Conservation (phyloP, 1,140 invertebrate genomes). For the Drosophila prosaltans region DNA sequence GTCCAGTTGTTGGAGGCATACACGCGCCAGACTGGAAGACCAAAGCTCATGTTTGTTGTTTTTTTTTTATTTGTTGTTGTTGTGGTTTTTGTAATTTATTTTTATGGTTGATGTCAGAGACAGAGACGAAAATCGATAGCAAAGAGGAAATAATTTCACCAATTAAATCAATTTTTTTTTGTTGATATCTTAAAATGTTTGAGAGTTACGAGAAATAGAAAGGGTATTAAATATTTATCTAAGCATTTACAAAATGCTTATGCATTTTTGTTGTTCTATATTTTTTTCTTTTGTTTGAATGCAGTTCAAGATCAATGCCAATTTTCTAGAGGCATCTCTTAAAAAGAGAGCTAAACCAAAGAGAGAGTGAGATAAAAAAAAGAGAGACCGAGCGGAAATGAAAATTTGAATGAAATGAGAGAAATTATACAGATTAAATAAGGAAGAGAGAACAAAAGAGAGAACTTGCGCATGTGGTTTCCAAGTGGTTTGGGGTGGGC, state of each 20-base stretch:
- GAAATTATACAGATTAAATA: not conserved
- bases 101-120: conserved; percentile 41
- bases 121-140: conserved; percentile 65
- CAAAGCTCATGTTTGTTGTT: conserved; percentile 52
- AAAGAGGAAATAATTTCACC: conserved; percentile 16
- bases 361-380: conserved; percentile 26
- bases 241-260: not conserved
- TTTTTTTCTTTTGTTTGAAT: conserved; percentile 21
- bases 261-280: too few relatives aligned
- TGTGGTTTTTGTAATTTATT: conserved; percentile 23
- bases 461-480: conserved; percentile 31
- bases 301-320: conserved; percentile 69
- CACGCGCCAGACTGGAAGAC: conserved; percentile 65
- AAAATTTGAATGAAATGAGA: not conserved
- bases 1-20: conserved; percentile 24
- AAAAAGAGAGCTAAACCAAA: not conserved
- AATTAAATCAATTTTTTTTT: conserved; percentile 19
- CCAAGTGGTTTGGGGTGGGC: conserved; percentile 8
- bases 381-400: conserved; percentile 26
- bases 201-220: conserved; percentile 4
- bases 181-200: too few relatives aligned
- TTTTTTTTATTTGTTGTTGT: not conserved
- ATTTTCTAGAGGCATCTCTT: conserved; percentile 38
- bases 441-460: conserved; percentile 24
- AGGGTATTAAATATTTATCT: conserved; percentile 27